phyloP scores from a whole-genome alignment of 2,113 vertebrate genomes.

The Halcyon malimbica region DNA sequence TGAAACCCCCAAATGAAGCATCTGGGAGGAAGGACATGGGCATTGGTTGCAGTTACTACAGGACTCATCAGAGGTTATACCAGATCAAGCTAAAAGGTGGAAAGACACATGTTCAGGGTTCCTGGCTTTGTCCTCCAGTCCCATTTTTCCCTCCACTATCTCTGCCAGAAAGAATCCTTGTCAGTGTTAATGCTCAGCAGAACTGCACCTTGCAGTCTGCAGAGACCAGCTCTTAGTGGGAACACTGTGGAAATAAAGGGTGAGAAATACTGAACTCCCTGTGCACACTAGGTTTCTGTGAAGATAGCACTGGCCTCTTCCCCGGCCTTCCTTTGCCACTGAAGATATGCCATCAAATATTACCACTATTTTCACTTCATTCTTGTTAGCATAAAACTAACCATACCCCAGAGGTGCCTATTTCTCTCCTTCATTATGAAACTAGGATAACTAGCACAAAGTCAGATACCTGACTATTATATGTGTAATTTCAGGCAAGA shows the following conservation, averaged over 20 bases:
- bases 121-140: background rate
- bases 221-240: background rate
- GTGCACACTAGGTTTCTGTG: background rate
- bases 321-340: background rate
- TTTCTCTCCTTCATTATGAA: background rate
- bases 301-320: fast-evolving
- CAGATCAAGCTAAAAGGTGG: background rate
- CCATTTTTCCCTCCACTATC: background rate
- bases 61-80: background rate
- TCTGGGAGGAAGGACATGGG: fast-evolving
- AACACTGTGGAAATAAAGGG: background rate
- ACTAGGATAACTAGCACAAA: background rate
- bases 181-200: background rate
- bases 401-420: too few relatives aligned
- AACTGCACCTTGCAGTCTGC: background rate
- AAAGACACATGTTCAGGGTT: background rate
- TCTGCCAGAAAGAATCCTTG: background rate
- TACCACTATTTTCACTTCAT: background rate
- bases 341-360: background rate
- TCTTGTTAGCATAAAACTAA: background rate
- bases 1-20: background rate
- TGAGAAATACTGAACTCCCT: background rate
- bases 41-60: background rate
- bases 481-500: background rate
- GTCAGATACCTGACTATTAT: background rate